phyloP scores from a whole-genome alignment of 2,888 invertebrate species.

The Cataglyphis livida region DNA sequence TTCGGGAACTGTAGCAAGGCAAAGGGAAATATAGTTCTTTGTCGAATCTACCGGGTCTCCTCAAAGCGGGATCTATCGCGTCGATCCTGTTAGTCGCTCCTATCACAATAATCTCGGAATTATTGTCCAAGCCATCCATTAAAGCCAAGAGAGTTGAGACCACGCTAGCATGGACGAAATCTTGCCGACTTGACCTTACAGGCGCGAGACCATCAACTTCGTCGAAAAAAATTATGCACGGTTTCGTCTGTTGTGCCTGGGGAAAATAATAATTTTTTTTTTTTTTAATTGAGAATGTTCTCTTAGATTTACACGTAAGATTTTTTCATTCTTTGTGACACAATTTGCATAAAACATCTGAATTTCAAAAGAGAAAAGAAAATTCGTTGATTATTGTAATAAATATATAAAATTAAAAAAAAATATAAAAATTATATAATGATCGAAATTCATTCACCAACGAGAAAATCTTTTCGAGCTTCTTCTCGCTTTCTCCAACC shows the following conservation, averaged over 20 bases:
- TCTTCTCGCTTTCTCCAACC: slow-evolving; percentile 97
- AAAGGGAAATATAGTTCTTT: slow-evolving; percentile 94
- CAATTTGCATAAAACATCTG: neutral
- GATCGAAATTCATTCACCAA: slow-evolving; percentile 54
- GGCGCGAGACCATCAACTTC: slow-evolving; percentile 97
- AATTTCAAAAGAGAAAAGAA: neutral
- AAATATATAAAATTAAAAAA: neutral
- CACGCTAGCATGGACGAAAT: slow-evolving; percentile 96
- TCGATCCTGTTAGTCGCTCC: slow-evolving; percentile 96
- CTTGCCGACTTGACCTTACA: slow-evolving; percentile 94
- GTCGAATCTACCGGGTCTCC: slow-evolving; percentile 96
- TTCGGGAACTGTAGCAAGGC: slow-evolving; percentile 91
- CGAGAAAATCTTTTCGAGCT: slow-evolving; percentile 88
- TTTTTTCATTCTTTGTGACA: neutral
- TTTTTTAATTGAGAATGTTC: neutral
- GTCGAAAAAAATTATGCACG: slow-evolving; percentile 97
- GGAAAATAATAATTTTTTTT: neutral
- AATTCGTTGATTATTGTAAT: neutral
- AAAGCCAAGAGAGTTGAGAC: slow-evolving; percentile 95
- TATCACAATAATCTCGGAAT: slow-evolving; percentile 94
- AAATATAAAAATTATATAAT: neutral
- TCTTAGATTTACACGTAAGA: neutral
- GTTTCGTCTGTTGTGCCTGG: slow-evolving; percentile 93
- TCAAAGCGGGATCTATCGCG: slow-evolving; percentile 95
- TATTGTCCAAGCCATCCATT: slow-evolving; percentile 95